Conservation (phyloP, 2,797 vertebrate species). For the Pangasius mekongensis region DNA sequence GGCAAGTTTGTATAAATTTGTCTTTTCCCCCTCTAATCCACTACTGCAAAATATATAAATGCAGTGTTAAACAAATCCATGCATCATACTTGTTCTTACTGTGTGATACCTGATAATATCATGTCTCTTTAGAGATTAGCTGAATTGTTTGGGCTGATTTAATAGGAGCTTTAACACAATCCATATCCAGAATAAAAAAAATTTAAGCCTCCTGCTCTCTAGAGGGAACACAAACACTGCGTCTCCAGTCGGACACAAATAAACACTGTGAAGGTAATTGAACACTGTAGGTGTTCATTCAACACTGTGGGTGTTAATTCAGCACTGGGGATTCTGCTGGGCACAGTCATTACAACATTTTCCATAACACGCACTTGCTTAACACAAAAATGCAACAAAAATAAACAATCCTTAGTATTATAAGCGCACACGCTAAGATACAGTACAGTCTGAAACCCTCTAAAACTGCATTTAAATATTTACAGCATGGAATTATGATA, state of each 20-base stretch:
- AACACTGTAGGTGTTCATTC: conserved; percentile 23
- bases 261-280: conserved; percentile 26
- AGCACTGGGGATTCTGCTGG: neutral
- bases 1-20: neutral
- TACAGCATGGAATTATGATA: neutral
- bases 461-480: neutral
- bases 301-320: conserved; percentile 3
- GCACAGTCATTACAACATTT: conserved; percentile 10
- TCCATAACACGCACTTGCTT: neutral
- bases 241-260: neutral
- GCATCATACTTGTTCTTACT: neutral
- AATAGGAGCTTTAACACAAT: neutral
- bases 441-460: neutral
- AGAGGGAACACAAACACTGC: neutral
- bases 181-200: neutral
- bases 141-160: neutral
- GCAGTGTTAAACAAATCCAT: neutral
- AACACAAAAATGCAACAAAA: neutral
- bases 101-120: neutral
- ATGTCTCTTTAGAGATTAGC: neutral
- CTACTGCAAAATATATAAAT: neutral
- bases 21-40: neutral
- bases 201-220: neutral
- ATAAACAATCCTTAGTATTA: neutral
- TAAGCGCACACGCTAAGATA: neutral